Evolutionary conservation across 2,797 vertebrate species (phyloP), one percentile per base, ranked within the genome.

Genomic region (Myripristis jacobus): DNA sequence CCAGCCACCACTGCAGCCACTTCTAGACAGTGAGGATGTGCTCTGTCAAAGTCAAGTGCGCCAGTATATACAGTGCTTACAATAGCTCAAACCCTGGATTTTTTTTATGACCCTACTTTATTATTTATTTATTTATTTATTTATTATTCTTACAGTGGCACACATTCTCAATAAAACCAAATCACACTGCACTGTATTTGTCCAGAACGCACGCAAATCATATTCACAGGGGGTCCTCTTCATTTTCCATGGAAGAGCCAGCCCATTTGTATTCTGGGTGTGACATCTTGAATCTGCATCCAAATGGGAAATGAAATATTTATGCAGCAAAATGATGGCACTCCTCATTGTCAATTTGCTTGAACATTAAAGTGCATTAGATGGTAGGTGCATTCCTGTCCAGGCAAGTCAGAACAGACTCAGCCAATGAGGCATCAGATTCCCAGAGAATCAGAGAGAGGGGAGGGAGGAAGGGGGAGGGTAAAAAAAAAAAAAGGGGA

Each of bases 281-380:
- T 29, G 72, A 85, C 75, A 46, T 73, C 77, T 79, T 13, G 18
- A 85, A 93, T 93, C 91, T 94, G 90, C 93, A 93, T 92, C 84
- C 87, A 93, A 94, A 94, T 90, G 86, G 84, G 80, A 84, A 89
- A 91, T 91, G 84, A 92, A 93, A 93, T 92, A 94, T 94, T 89
- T 91, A 92, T 91, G 85, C 87, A 80, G 82, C 83, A 87, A 92
- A 93, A 92, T 85, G 88, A 93, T 85, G 92, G 83, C 75, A 55
- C 87, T 92, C 83, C 85, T 93, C 90, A 89, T 90, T 90, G 91
- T 93, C 90, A 91, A 92, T 94, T 92, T 92, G 89, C 91, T 87
- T 84, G 79, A 88, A 91, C 92, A 93, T 84, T 84, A 89, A 91
- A 92, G 91, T 88, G 87, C 86, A 92, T 92, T 91, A 92, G 84